Evolutionary conservation across 2,113 vertebrate genomes (phyloP).

Genomic region (Cyprinodon variegatus): DNA sequence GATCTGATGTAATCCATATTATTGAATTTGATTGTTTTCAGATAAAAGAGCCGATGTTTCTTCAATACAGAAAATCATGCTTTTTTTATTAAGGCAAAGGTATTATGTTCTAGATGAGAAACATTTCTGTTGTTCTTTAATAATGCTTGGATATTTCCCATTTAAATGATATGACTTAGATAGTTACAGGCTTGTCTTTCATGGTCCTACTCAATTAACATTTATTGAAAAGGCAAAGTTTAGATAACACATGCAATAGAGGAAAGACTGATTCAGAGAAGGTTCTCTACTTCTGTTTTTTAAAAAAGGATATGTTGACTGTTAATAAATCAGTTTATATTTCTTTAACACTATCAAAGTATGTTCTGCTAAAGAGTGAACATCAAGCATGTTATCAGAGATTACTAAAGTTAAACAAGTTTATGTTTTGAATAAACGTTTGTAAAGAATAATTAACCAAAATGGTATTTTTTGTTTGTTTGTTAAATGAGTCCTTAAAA

Average conservation of each 20-base stretch:
- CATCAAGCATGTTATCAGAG: neutral
- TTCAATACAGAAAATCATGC: neutral
- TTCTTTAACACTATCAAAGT: neutral
- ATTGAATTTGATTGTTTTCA: neutral
- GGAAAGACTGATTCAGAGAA: neutral
- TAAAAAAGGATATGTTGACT: neutral
- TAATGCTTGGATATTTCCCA: neutral
- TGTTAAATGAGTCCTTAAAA: no score
- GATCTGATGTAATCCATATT: neutral
- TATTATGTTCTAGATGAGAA: neutral
- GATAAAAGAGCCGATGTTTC: neutral
- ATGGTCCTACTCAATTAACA: neutral
- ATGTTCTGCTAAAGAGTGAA: neutral
- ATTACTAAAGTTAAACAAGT: neutral
- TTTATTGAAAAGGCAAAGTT: neutral
- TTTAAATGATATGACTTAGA: neutral
- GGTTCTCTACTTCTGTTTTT: neutral
- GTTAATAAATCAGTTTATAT: neutral
- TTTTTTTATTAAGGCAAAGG: neutral
- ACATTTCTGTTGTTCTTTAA: neutral
- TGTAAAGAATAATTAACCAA: neutral
- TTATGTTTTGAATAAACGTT: neutral
- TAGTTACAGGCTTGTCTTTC: neutral
- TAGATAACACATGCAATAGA: neutral
- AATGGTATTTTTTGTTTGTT: neutral